These are phyloP conservation scores for Tenthredo notha DNA, from an alignment of 2,888 invertebrate species.

Conservation along the genomic window DNA sequence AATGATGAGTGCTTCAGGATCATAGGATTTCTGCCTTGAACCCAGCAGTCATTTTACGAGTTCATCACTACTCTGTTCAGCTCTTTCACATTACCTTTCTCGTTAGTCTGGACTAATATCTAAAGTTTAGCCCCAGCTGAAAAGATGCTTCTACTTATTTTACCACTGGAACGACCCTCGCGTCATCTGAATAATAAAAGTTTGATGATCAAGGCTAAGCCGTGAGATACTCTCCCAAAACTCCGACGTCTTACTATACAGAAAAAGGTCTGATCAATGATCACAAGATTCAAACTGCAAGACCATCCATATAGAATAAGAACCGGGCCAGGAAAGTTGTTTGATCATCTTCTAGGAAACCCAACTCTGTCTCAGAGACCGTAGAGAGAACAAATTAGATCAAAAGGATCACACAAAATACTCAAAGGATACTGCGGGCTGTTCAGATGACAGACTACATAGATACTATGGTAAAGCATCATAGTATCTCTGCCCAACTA, in stretches of 20 bases:
- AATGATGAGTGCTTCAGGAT: not conserved
- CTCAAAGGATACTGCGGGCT: conserved; percentile 26
- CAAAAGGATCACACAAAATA: conserved; percentile 32
- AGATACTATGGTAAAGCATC: conserved; percentile 7
- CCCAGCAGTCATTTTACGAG: not conserved
- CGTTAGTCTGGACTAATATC: conserved; percentile 27
- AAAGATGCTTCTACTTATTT: conserved; percentile 45
- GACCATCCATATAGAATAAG: not conserved
- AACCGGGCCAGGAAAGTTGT: not conserved
- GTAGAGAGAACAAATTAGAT: conserved; percentile 36
- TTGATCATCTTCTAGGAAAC: conserved; percentile 40
- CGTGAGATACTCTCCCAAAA: not conserved
- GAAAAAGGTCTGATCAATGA: not conserved
- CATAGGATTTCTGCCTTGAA: not conserved
- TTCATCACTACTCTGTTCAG: not conserved
- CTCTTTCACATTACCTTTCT: conserved; percentile 6
- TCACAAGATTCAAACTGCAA: conserved; percentile 2
- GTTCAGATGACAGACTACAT: not conserved
- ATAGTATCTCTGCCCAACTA: not conserved
- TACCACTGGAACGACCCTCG: not conserved
- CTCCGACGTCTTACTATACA: not conserved
- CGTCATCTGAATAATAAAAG: conserved; percentile 42
- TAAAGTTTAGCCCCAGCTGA: conserved; percentile 19
- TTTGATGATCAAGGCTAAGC: conserved; percentile 34
- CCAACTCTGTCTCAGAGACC: not conserved